phyloP scores from a whole-genome alignment of 2,113 vertebrate genomes.

The Malurus melanocephalus region DNA sequence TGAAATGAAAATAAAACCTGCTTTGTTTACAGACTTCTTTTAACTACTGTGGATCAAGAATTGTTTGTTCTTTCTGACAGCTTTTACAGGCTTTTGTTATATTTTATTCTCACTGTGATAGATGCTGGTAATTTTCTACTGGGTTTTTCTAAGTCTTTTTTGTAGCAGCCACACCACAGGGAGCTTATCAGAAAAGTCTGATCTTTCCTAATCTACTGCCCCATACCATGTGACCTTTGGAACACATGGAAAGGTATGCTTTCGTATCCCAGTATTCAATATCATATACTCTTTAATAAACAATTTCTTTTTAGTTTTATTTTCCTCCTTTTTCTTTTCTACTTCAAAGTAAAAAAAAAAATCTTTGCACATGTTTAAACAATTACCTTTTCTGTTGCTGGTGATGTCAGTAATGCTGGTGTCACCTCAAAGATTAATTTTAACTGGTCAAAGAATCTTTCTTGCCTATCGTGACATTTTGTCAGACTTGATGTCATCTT shows the following conservation, averaged over 20 bases:
- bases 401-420: not conserved
- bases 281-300: not conserved
- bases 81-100: constrained; percentile 34
- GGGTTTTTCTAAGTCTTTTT: constrained; percentile 21
- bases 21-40: constrained; percentile 51
- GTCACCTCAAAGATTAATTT: constrained; percentile 54
- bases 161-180: not conserved
- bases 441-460: constrained; percentile 58
- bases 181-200: constrained; percentile 9
- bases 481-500: constrained; percentile 63
- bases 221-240: not conserved
- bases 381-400: constrained; percentile 3
- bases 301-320: not conserved
- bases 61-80: constrained; percentile 32
- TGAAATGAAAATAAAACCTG: constrained; percentile 60
- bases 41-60: constrained; percentile 31
- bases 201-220: constrained; percentile 25
- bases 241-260: not conserved
- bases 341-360: not conserved
- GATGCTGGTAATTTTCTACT: constrained; percentile 30
- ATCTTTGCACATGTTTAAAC: not conserved
- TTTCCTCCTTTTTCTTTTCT: not conserved
- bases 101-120: constrained; percentile 37
- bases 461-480: constrained; percentile 59
- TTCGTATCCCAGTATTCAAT: not conserved